Conservation (phyloP, 2,113 vertebrate species). For the Gymnorhina tibicen region DNA sequence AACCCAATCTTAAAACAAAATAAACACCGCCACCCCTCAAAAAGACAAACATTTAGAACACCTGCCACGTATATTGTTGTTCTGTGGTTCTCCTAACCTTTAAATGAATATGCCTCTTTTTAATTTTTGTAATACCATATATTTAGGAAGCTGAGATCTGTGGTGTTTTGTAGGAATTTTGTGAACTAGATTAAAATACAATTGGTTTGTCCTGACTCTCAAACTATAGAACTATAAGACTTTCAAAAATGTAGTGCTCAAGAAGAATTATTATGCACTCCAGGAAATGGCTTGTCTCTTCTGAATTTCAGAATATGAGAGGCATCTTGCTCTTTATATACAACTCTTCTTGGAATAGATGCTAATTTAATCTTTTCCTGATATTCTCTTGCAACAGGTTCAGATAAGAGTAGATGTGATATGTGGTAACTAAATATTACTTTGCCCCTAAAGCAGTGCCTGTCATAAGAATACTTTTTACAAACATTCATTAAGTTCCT, state of each 20-base stretch:
- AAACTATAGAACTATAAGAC: background rate
- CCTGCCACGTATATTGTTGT: background rate
- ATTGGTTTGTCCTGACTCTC: background rate
- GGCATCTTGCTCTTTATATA: background rate
- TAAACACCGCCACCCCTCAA: fast-evolving
- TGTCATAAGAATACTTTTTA: background rate
- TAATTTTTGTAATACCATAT: background rate
- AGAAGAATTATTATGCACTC: background rate
- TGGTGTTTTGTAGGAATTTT: background rate
- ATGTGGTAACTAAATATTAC: background rate
- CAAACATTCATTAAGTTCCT: background rate
- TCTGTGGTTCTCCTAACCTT: background rate
- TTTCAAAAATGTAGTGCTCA: background rate
- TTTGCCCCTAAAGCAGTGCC: background rate
- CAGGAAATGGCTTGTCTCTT: background rate
- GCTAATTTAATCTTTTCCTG: background rate
- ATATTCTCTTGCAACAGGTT: background rate
- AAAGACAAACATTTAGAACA: background rate
- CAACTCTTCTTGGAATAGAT: background rate
- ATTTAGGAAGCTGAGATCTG: background rate
- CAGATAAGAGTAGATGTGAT: background rate
- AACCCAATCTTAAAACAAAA: background rate
- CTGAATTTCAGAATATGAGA: background rate
- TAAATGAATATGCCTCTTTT: background rate
- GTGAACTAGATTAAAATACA: background rate